Base-by-base conservation (phyloP, 2,888 invertebrate genomes). In the Xylota segnis region DNA sequence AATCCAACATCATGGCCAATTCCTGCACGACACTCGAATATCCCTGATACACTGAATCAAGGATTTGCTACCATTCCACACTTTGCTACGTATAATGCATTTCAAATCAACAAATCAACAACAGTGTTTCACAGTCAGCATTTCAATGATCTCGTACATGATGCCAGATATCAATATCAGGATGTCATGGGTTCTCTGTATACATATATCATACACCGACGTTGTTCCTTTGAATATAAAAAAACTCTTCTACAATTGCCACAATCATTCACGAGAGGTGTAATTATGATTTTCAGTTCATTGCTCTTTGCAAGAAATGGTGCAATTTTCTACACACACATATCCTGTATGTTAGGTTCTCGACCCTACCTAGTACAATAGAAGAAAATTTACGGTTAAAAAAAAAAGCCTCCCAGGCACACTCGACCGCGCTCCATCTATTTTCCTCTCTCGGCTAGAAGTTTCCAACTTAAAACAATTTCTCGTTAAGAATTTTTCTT, bases 21-120 rank as follows among this genome's bases (percentile, higher is more conserved):
- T 58, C 34, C 34, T 32, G n/a, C n/a, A 52, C 52, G 18, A 58
- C 32, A 29, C 37, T 32, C 6, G 61, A 37, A 61, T 61, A 61
- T 45, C 50, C 37, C 7, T n/a, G 40, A 50, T 50, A 59, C 40
- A 61, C 40, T 59, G 59, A 37, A 66, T 29, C 18, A n/a, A 58
- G 58, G 37, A 66, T 81, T 68, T 61, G 59, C 27, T 68, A 61
- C 32, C 18, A 74, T 68, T 81, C 74, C 37, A 61, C 72, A 81
- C 27, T 50, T 16, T 50, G 50, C 27, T 7, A 68, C 76, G 37
- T 43, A 68, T 81, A 74, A 74, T 81, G 81, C 81, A 81, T 75
- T 81, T 81, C 16, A 81, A 81, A 81, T 74, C 54, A 75, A 75
- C 79, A 81, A 65, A 79, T 40, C 65, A 66, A 58, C 43, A 68